Base-by-base conservation (phyloP, 2,113 vertebrate species). In the Tautogolabrus adspersus region DNA sequence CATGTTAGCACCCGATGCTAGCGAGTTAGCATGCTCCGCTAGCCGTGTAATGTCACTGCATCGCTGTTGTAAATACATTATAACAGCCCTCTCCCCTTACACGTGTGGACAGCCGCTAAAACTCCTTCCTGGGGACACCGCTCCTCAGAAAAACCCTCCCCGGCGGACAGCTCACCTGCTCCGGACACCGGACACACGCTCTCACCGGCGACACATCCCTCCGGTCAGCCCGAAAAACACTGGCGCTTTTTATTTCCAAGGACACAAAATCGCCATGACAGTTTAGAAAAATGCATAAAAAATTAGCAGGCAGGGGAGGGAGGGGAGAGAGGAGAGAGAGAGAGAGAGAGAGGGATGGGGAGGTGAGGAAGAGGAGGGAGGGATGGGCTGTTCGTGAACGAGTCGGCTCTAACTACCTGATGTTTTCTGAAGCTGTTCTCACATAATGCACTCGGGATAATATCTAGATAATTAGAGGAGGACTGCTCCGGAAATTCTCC, bases 211-310 rank as follows among this genome's bases (percentile, higher is more conserved):
- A 88, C 64, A 74, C 91, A 89, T 88, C 89, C 54, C 22, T 66
- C 81, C 69, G 78, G 70, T 81, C 65, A 66, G 77, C 87, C 75
- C 82, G 67, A 77, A 86, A 81, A 90, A 70, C 82, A 85, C 88
- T 84, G 81, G 78, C 84, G 89, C 88, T 89, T 91, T 90, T 92
- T 94, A 94, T 93, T 93, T 94, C 94, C 94, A 95, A 95, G 94
- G 94, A 94, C 94, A 94, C 93, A 92, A 93, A 93, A 93, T 93
- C 94, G 94, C 94, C 94, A 95, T 95, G 94, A 95, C 94, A 95
- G 95, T 95, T 94, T 94, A 93, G 94, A 94, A 94, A 95, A 95
- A 95, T 94, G 94, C 94, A 95, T 94, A 93, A 94, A 94, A 94
- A 95, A 94, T 94, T 89, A 94, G 89, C 92, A 88, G 85, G 91